Evolutionary conservation across 2,888 invertebrate genomes (phyloP), one percentile per base, ranked within the genome.

Genomic region (Archips xylosteana): DNA sequence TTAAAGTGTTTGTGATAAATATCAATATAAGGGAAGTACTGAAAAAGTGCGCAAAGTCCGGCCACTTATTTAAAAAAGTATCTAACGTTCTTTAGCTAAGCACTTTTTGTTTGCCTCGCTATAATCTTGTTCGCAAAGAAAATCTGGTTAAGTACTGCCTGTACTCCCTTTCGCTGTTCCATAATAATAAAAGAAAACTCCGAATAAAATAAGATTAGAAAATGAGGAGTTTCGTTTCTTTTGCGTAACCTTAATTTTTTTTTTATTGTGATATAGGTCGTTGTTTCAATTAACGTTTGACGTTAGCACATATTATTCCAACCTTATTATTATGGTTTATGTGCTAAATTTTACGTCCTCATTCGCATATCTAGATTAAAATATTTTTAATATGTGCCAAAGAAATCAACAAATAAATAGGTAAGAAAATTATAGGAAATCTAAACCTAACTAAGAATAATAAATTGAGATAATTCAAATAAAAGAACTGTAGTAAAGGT

Each of bases 41-140:
- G 62, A 70, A 76, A 85, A 84, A 83, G 82, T 83, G 84, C 80
- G 78, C 72, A 85, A 87, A 87, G 80, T 86, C 85, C 54, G 34
- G 61, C 77, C 79, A 81, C 79, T 87, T 83, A 78, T 76, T 77
- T 75, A 54, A 70, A 70, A 81, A 76, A 75, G 69, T 70, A 70
- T 76, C 76, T 78, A 80, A 82, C 82, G 81, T 83, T 81, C 80
- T 82, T 85, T 85, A 83, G 84, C 79, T 80, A 72, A 32, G 70
- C 77, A 78, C 76, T 78, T 83, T 86, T 82, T 63, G 62, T 79
- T 83, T 84, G 80, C 78, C 75, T 71, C 77, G 76, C 78, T 79
- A 77, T 82, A 84, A 88, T 83, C 80, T 81, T 78, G 79, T 81
- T 83, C 79, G 75, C 59, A 75, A 79, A 72, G 76, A 64, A 78